These are phyloP conservation scores for Megalurothrips usitatus DNA, from an alignment of 2,888 invertebrate species.

Conservation along the genomic window DNA sequence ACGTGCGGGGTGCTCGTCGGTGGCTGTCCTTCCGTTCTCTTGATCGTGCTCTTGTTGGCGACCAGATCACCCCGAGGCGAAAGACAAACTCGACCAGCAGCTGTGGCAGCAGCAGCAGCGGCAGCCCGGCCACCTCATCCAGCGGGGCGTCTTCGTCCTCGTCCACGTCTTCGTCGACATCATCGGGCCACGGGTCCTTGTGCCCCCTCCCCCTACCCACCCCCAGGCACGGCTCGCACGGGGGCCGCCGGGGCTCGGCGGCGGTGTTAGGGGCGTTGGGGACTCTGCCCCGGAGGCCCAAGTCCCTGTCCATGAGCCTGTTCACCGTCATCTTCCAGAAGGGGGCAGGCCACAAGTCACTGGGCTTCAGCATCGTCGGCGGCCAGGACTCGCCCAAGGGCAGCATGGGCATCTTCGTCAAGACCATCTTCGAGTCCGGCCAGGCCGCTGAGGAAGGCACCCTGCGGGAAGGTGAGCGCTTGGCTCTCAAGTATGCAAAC, in stretches of 20 bases:
- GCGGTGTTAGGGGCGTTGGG: constrained; percentile 28
- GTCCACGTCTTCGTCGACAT: constrained; percentile 2
- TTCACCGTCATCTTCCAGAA: constrained; percentile 66
- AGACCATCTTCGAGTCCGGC: constrained; percentile 80
- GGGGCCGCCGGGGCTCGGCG: constrained; percentile 28
- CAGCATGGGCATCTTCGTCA: constrained; percentile 83
- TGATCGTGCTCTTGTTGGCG: not conserved
- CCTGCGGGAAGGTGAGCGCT: constrained; percentile 73
- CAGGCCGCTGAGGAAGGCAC: constrained; percentile 80
- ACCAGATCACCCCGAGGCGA: not conserved
- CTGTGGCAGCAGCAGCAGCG: not conserved
- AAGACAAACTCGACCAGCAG: not conserved
- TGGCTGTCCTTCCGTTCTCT: no score
- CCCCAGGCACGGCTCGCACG: not conserved
- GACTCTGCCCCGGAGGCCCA: constrained; percentile 40
- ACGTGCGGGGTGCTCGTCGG: not conserved
- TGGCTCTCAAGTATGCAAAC: no score
- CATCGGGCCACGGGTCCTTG: not conserved
- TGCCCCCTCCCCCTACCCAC: not conserved
- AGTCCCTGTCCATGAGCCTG: constrained; percentile 44
- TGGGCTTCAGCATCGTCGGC: constrained; percentile 87
- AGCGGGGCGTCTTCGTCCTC: constrained; percentile 1
- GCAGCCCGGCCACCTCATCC: not conserved
- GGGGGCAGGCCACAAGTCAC: constrained; percentile 75
- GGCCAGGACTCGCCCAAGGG: constrained; percentile 84